Conservation (phyloP, 2,888 invertebrate species). For the Drosophila anomalipes region DNA sequence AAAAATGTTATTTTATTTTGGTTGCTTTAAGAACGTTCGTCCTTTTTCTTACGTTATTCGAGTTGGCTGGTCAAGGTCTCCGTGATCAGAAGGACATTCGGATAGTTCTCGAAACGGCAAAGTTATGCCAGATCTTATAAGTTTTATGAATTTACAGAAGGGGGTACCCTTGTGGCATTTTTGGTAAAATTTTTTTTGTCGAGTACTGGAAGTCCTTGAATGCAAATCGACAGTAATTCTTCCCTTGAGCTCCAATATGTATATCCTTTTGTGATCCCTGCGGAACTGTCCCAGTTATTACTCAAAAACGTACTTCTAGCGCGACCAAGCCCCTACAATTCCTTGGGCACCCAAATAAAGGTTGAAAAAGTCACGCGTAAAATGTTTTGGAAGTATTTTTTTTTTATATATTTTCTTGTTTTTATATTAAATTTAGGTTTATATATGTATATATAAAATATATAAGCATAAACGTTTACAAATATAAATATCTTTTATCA, state of each 20-base stretch:
- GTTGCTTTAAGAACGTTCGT: not conserved
- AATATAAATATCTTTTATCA: slow-evolving; percentile 74
- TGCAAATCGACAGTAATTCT: not conserved
- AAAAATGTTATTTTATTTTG: not conserved
- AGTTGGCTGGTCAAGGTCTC: not conserved
- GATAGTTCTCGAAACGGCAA: not conserved
- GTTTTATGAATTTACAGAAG: not conserved
- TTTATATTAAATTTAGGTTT: slow-evolving; percentile 54
- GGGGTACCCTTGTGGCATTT: not conserved
- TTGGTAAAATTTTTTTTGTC: not conserved
- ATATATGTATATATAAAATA: slow-evolving; percentile 68
- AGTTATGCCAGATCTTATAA: not conserved
- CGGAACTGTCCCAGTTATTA: not conserved
- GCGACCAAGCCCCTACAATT: not conserved
- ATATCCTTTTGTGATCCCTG: not conserved
- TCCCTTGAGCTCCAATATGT: not conserved
- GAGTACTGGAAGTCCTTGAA: not conserved
- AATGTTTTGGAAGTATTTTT: slow-evolving; percentile 45
- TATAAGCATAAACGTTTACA: slow-evolving; percentile 76
- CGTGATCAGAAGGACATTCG: not conserved
- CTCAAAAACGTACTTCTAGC: not conserved
- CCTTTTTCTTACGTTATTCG: not conserved
- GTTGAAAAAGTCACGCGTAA: not conserved
- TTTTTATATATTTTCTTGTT: slow-evolving; percentile 54
- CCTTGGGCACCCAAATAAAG: not conserved